Base-by-base conservation (phyloP, 2,888 invertebrate genomes). In the Cylindroiulus punctatus region DNA sequence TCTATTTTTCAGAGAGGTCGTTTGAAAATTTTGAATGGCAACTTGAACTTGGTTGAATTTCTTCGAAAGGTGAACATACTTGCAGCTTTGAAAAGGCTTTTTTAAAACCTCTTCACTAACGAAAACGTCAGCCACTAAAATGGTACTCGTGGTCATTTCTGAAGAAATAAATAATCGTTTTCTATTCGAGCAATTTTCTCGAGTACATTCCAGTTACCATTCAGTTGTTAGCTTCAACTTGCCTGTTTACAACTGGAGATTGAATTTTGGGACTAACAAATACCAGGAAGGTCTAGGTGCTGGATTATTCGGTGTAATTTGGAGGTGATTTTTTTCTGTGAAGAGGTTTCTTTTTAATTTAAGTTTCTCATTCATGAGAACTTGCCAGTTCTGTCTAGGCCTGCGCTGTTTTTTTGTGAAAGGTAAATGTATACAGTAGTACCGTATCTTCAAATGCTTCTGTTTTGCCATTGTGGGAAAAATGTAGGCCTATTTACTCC, bases 21-120 rank as follows among this genome's bases (percentile, higher is more conserved):
- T 65, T 65, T 22, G 8, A 65, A 22, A 65, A 10, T 65, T n/a
- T 65, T 65, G 57, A 22, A 65, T 65, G 57, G 57, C 57, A 22
- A 65, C 57, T 65, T 65, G 57, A 65, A 65, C 57, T 65, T 65
- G 57, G 57, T 65, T 65, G 57, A 65, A 65, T 65, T 65, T 65
- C 57, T 65, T 65, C 22, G 22, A 65, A 65, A 65, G 57, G 57
- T 65, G 57, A 65, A 65, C 8, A 65, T 65, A 65, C 57, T 65
- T 65, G 22, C 12, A 0, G n/a, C 19, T 65, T 5, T 65, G 22
- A 65, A 65, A 65, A 65, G 57, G 22, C 22, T 65, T 22, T 65
- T 65, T 65, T 8, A 22, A 65, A 26, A 7, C 57, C 57, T 65
- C 57, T 19, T 8, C 57, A 65, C 57, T 65, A 65, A 65, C 57